Conservation (phyloP, 64 coral and sea anemone species). For the Montipora sp. region DNA sequence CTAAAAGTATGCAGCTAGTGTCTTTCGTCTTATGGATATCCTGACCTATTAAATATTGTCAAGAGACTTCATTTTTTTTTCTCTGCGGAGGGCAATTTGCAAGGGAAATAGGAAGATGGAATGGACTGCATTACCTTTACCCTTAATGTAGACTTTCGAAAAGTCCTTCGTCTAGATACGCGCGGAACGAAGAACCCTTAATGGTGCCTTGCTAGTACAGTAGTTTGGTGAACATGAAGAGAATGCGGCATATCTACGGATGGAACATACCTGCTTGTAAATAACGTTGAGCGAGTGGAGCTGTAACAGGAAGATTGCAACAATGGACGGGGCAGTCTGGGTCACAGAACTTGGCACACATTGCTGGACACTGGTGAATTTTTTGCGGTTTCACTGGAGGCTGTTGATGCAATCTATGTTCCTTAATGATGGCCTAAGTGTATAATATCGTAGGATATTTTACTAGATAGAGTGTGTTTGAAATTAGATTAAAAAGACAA, state of each 20-base stretch:
- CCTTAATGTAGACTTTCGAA: too few relatives aligned
- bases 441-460: background rate
- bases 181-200: too few relatives aligned
- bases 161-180: too few relatives aligned
- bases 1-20: too few relatives aligned
- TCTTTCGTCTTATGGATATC: too few relatives aligned
- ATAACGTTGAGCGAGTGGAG: background rate
- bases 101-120: too few relatives aligned
- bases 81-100: background rate
- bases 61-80: too few relatives aligned
- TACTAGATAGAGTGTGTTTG: too few relatives aligned
- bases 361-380: constrained; percentile 12
- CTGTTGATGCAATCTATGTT: background rate
- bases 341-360: constrained; percentile 37
- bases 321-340: constrained; percentile 59
- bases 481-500: background rate
- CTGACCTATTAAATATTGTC: too few relatives aligned
- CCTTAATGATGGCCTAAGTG: background rate
- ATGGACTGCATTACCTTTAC: background rate
- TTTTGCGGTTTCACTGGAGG: background rate
- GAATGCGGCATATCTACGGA: background rate
- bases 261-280: background rate
- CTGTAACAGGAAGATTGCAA: background rate
- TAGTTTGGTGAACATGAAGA: constrained; percentile 21
- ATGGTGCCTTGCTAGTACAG: background rate